Percentiles rank a stretch among this genome's conserved stretches.
phyloP scores from a whole-genome alignment of 2,113 vertebrate species.

The Nesogale talazaci region DNA sequence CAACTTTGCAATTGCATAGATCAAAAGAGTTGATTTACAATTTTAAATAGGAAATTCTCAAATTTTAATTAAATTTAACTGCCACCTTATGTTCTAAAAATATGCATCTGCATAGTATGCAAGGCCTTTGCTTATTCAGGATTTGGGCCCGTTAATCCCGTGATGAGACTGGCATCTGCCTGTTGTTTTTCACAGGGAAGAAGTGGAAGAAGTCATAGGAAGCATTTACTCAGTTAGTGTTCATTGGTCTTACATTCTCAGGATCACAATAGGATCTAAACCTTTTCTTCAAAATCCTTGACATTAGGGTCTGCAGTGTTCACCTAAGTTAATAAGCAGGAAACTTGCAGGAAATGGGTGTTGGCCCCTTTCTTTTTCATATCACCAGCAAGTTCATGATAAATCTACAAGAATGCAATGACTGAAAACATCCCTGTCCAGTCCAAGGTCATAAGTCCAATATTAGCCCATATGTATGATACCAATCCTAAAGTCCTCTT shows the following conservation, averaged over 20 bases:
- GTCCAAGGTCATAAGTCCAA: no score
- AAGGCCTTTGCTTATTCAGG: background rate
- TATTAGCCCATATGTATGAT: no score
- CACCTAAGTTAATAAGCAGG: slow-evolving; percentile 1
- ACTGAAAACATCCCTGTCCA: no score
- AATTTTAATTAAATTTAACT: slow-evolving; percentile 12
- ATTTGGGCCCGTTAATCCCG: background rate
- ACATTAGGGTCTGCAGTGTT: background rate
- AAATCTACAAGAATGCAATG: background rate
- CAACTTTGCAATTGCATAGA: background rate
- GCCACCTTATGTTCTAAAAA: background rate
- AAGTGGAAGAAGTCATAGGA: background rate
- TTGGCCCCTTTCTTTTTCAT: background rate
- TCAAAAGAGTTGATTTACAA: background rate
- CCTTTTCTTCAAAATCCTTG: slow-evolving; percentile 14
- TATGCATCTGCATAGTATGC: background rate
- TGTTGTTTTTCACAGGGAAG: background rate
- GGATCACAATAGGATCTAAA: background rate
- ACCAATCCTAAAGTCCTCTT: no score
- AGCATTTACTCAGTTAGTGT: background rate
- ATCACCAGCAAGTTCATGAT: background rate
- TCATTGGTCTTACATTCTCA: background rate
- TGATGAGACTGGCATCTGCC: background rate
- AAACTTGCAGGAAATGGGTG: slow-evolving; percentile 6
- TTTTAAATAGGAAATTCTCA: slow-evolving; percentile 15